A percentile compares a stretch with the other conserved stretches of the same genome.
phyloP scores from a whole-genome alignment of 2,888 invertebrate species.

The Mellilla xanthometata region DNA sequence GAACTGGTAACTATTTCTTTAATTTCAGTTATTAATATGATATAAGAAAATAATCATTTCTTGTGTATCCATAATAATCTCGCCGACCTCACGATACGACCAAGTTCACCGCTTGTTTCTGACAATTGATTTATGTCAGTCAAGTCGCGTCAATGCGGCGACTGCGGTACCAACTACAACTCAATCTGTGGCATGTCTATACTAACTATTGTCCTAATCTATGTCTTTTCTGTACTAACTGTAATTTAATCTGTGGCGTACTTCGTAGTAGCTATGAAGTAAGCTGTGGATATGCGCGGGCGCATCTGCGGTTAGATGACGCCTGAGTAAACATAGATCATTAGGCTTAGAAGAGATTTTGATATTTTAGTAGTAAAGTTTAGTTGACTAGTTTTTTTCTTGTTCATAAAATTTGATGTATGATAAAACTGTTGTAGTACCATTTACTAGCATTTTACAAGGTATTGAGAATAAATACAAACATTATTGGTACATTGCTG shows the following conservation, averaged over 20 bases:
- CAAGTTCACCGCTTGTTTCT: constrained; percentile 69
- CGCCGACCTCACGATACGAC: constrained; percentile 60
- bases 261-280: neutral
- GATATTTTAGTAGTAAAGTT: too few species aligned
- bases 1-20: too few species aligned
- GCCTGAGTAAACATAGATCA: constrained; percentile 44
- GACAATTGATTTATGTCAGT: constrained; percentile 83
- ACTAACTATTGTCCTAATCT: too few species aligned
- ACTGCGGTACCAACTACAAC: constrained; percentile 47
- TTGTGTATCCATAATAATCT: constrained; percentile 55
- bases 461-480: too few species aligned
- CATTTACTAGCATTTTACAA: too few species aligned
- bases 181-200: neutral
- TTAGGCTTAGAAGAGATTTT: constrained; percentile 12
- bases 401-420: too few species aligned
- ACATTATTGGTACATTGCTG: too few species aligned
- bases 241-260: neutral
- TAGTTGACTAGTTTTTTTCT: too few species aligned
- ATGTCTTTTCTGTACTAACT: neutral
- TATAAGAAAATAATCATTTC: too few species aligned
- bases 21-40: too few species aligned
- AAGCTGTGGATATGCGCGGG: constrained; percentile 26
- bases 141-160: constrained; percentile 76
- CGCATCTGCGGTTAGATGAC: constrained; percentile 53
- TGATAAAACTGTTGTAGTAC: too few species aligned